A percentile compares a stretch with the other conserved stretches of the same genome.
These are phyloP conservation scores for Otus scops DNA, from an alignment of 2,797 vertebrate species.

Conservation along the genomic window DNA sequence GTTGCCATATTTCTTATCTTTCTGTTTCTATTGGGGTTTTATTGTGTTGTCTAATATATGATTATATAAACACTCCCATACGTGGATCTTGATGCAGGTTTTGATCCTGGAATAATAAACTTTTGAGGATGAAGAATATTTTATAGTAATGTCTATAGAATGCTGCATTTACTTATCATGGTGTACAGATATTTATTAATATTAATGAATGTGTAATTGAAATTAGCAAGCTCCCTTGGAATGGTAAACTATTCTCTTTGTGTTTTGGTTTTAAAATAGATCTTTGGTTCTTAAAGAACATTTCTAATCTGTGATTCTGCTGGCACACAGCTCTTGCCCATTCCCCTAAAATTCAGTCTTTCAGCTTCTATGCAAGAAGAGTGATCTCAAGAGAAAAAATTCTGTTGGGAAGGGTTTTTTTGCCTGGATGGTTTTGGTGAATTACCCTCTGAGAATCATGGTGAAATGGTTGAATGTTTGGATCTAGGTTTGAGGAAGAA, in stretches of 20 bases:
- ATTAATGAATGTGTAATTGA: slow-evolving; percentile 31
- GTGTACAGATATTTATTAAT: slow-evolving; percentile 12
- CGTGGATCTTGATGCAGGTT: background rate
- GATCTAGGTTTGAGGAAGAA: background rate
- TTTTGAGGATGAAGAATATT: background rate
- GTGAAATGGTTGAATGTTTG: background rate
- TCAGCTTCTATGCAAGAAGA: background rate
- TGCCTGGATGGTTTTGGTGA: background rate
- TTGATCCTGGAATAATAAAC: background rate
- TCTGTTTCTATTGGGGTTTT: background rate
- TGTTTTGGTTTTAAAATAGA: slow-evolving; percentile 12
- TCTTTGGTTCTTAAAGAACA: background rate
- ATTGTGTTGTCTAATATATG: background rate
- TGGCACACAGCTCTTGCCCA: accelerated
- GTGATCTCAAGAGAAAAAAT: background rate
- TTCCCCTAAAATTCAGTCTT: background rate
- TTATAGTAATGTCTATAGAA: background rate
- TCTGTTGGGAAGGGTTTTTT: background rate
- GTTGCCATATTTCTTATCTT: background rate
- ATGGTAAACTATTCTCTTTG: background rate
- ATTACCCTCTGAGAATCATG: background rate
- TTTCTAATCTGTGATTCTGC: background rate
- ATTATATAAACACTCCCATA: background rate
- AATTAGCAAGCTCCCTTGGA: background rate
- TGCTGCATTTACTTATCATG: background rate